Base-by-base conservation (phyloP, 2,888 invertebrate species). In the Drosophila nigricruria region DNA sequence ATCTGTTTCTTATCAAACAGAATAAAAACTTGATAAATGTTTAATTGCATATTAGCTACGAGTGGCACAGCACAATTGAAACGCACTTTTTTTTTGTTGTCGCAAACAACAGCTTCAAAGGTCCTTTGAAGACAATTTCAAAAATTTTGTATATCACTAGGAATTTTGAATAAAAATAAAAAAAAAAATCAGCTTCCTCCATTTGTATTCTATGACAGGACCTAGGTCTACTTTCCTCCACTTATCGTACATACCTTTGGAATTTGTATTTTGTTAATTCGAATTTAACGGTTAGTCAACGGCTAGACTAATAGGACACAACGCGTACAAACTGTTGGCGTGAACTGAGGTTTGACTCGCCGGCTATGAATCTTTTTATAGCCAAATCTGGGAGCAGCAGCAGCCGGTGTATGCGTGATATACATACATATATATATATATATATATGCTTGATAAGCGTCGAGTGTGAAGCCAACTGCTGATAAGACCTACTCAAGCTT, bases 291-390 rank as follows among this genome's bases (percentile, higher is more conserved):
- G 61, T 36, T 12, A 32, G 10, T 14, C 12, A 36, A 27, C 40
- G 52, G 38, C 57, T 56, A 52, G 56, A 40, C 9, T 38, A 71
- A 53, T 34, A 66, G 62, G 69, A 72, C 71, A 72, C 75, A 62
- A 57, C 71, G 50, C 59, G 47, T 59, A 10, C 62, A 62, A 60
- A 58, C 47, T 32, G 59, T 76, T 67, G 54, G 56, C 70, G 72
- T 59, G 63, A 71, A 88, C 79, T 83, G 72, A 82, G 62, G 58
- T 53, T 53, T 27, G 49, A 40, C 61, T 50, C 49, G 45, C 54
- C 61, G 27, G 52, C 61, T 60, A 69, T 72, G 63, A 82, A 65
- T 67, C 70, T 66, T 82, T 81, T 66, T 84, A 84, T 84, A 84
- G 79, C 50, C 52, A 52, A 60, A 45, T 76, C 66, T 40, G 72